Percentiles rank a stretch among this genome's conserved stretches.
phyloP scores from a whole-genome alignment of 2,888 invertebrate genomes.

The Heliconius aoede region DNA sequence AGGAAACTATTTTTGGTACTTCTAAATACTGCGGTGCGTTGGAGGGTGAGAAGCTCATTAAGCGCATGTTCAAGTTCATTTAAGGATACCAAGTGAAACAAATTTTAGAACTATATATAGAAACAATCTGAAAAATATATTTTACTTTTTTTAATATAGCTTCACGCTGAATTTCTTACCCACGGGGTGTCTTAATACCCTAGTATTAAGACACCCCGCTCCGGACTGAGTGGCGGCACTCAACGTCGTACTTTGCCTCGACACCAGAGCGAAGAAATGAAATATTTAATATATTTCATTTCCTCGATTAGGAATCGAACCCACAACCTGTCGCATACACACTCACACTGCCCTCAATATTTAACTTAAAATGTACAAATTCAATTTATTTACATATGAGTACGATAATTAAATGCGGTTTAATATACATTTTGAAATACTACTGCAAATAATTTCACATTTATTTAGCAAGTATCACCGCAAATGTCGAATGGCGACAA shows the following conservation, averaged over 20 bases:
- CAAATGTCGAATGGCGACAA: conserved; percentile 12
- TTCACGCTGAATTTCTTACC: too few relatives aligned
- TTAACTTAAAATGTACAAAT: not conserved
- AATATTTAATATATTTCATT: not conserved
- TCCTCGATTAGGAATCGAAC: not conserved
- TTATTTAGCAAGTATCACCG: conserved; percentile 26
- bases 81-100: too few relatives aligned
- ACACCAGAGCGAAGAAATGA: not conserved
- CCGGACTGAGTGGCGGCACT: not conserved
- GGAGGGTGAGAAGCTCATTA: too few relatives aligned
- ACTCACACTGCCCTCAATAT: not conserved
- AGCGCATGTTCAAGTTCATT: too few relatives aligned
- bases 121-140: not conserved
- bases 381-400: conserved; percentile 11
- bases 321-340: not conserved
- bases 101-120: too few relatives aligned
- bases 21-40: too few relatives aligned
- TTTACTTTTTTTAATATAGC: too few relatives aligned
- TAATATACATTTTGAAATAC: conserved; percentile 22
- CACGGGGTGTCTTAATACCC: too few relatives aligned
- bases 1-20: too few relatives aligned
- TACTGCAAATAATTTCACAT: conserved; percentile 22
- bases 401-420: conserved; percentile 25
- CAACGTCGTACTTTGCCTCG: not conserved
- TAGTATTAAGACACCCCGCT: too few relatives aligned